phyloP scores from a whole-genome alignment of 37 sponge, comb jelly and placozoan species.

The Beroe ovata region DNA sequence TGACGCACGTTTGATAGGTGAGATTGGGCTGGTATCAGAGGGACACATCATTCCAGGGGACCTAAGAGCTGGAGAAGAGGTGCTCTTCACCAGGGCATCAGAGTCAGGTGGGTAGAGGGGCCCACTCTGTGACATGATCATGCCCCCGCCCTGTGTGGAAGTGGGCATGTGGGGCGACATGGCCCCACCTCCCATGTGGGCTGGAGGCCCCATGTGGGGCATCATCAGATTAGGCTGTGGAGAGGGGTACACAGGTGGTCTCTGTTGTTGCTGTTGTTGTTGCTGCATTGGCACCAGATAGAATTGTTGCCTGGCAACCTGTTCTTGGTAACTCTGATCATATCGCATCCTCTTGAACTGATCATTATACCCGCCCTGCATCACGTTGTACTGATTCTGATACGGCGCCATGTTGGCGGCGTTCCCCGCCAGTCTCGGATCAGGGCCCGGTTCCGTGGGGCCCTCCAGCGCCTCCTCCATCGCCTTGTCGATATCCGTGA shows the following conservation, averaged over 20 bases:
- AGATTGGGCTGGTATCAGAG: conserved; percentile 38
- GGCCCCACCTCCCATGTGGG: not conserved
- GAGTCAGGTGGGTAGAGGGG: not conserved
- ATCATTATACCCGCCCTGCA: not conserved
- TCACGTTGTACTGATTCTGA: not conserved
- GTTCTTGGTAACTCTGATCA: conserved; percentile 42
- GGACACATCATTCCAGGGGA: conserved; percentile 23
- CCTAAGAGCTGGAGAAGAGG: conserved; percentile 28
- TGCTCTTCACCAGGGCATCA: conserved; percentile 37
- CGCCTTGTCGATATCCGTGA: conserved; percentile 53
- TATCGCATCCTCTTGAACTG: conserved; percentile 66
- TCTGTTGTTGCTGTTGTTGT: conserved; percentile 13
- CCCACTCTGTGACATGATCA: not conserved
- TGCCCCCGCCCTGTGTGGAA: not conserved
- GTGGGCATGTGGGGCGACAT: not conserved
- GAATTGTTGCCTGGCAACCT: conserved; percentile 22
- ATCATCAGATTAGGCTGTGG: conserved; percentile 26
- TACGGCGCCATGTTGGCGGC: conserved; percentile 7
- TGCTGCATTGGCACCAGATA: conserved; percentile 60
- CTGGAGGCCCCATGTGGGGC: conserved; percentile 35
- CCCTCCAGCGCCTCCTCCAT: conserved; percentile 64
- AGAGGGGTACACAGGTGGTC: conserved; percentile 48
- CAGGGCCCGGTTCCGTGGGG: conserved; percentile 39
- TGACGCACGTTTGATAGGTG: conserved; percentile 64
- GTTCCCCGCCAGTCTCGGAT: conserved; percentile 6